A percentile compares a stretch with the other conserved stretches of the same genome.
These are phyloP conservation scores for Enteromius radiatus DNA, from an alignment of 2,797 vertebrate genomes.

Conservation along the genomic window DNA sequence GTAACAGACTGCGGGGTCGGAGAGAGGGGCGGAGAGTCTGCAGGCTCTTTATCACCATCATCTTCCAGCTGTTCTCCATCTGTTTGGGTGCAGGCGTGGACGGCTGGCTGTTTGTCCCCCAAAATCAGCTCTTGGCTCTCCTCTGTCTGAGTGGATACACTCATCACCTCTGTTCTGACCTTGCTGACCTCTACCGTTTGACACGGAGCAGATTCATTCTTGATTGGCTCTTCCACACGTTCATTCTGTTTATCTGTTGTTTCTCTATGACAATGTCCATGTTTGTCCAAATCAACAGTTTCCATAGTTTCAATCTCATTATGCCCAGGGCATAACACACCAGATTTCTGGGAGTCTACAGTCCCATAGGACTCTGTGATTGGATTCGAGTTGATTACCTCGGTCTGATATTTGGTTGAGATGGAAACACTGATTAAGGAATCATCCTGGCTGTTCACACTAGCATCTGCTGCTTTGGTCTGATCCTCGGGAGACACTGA, in stretches of 20 bases:
- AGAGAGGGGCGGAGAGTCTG: constrained; percentile 61
- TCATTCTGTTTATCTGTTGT: constrained; percentile 23
- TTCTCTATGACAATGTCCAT: neutral
- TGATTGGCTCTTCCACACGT: neutral
- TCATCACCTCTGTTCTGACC: constrained; percentile 34
- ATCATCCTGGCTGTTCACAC: constrained; percentile 19
- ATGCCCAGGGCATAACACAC: neutral
- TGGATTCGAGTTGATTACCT: constrained; percentile 24
- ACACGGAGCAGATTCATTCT: constrained; percentile 5
- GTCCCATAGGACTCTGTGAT: neutral
- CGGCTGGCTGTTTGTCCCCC: neutral
- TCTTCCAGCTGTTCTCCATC: constrained; percentile 38
- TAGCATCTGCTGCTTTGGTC: constrained; percentile 43
- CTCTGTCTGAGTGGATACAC: constrained; percentile 74
- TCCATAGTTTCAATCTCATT: constrained; percentile 24
- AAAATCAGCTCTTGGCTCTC: constrained; percentile 20
- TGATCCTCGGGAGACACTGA: constrained; percentile 22
- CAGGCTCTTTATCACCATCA: constrained; percentile 37
- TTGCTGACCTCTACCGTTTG: constrained; percentile 18
- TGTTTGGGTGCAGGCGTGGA: constrained; percentile 71
- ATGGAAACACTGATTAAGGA: constrained; percentile 18
- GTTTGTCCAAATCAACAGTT: constrained; percentile 8
- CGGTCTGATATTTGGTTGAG: constrained; percentile 14
- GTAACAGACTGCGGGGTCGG: neutral
- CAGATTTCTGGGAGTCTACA: neutral